Conservation (phyloP, 2,888 invertebrate genomes). For the Andrena haemorrhoa region DNA sequence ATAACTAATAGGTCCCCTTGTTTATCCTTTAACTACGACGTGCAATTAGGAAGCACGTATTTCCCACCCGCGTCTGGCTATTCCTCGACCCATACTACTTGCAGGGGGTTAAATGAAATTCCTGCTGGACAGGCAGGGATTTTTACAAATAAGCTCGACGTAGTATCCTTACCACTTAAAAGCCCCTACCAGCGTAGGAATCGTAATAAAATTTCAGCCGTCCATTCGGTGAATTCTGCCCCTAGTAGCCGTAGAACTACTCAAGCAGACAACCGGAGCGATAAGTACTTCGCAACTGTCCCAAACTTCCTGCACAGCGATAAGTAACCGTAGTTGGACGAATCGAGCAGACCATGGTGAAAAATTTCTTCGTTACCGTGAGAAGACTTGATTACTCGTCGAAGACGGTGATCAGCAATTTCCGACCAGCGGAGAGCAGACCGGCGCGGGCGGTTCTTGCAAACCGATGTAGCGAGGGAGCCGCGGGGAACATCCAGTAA, state of each 20-base stretch:
- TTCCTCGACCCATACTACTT: not conserved
- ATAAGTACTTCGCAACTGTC: constrained; percentile 6
- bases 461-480: not conserved
- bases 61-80: too few relatives aligned
- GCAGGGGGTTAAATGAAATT: constrained; percentile 6
- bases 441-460: constrained; percentile 29
- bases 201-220: not conserved
- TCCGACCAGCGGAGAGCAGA: constrained; percentile 10
- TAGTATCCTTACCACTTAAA: not conserved
- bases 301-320: not conserved
- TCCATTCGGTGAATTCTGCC: not conserved
- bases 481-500: constrained; percentile 24
- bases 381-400: constrained; percentile 12
- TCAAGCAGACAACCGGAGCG: not conserved
- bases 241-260: not conserved
- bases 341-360: not conserved
- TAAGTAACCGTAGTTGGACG: not conserved
- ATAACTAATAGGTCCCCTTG: not conserved
- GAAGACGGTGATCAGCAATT: constrained; percentile 20
- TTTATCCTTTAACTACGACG: constrained; percentile 15
- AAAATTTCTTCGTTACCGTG: not conserved
- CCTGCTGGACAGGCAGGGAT: not conserved
- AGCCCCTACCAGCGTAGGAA: too few relatives aligned
- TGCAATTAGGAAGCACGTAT: not conserved
- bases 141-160: constrained; percentile 1